Percentiles rank a stretch among this genome's conserved stretches.
Conservation (phyloP, 53 echinoderm and acorn worm genomes). For the Henricia sp. region DNA sequence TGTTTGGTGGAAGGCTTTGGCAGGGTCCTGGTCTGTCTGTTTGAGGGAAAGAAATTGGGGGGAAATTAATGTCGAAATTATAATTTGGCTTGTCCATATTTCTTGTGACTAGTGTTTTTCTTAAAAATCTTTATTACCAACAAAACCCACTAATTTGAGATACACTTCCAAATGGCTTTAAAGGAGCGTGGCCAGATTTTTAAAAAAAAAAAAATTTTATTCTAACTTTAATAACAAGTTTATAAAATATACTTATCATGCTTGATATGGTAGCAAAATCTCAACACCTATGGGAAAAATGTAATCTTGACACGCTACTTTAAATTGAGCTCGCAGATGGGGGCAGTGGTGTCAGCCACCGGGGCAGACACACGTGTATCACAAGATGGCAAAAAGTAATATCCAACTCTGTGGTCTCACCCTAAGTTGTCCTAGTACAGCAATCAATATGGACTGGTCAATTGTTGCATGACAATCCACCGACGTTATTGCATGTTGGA, state of each 20-base stretch:
- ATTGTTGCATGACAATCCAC: conserved; percentile 17
- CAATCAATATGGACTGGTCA: conserved; percentile 29
- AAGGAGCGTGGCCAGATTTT: no score
- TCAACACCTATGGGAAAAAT: no score
- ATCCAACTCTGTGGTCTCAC: not conserved
- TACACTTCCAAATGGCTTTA: no score
- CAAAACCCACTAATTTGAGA: not conserved
- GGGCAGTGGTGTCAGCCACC: no score
- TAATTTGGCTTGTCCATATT: not conserved
- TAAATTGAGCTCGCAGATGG: no score
- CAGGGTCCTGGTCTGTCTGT: conserved; percentile 37
- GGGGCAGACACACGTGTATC: not conserved
- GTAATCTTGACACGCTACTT: no score
- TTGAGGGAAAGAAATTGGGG: not conserved
- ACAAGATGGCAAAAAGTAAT: not conserved
- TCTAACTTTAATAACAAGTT: no score
- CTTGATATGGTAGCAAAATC: no score
- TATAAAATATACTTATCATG: no score
- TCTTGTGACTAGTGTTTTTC: no score
- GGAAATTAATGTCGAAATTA: not conserved
- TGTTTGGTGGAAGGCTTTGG: conserved; percentile 35
- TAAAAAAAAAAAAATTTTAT: no score
- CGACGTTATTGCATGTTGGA: conserved; percentile 33
- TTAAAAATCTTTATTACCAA: not conserved
- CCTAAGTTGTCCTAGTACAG: conserved; percentile 47